phyloP scores from a whole-genome alignment of 2,888 invertebrate species.

The Metopia argyrocephala region DNA sequence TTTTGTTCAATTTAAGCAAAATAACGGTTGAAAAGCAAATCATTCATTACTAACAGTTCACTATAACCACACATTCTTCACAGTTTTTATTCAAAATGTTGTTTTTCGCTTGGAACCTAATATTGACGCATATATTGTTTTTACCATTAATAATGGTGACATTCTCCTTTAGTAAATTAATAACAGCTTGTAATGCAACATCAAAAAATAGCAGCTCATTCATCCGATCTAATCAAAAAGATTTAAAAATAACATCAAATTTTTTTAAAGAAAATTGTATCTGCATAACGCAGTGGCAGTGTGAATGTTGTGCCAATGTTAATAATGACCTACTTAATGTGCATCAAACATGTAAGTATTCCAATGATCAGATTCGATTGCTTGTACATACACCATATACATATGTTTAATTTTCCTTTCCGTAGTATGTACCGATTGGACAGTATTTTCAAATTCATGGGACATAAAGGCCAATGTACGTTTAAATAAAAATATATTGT shows the following conservation, averaged over 20 bases:
- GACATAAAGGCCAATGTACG: slow-evolving; percentile 57
- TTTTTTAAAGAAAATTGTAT: slow-evolving; percentile 55
- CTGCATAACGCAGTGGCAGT: slow-evolving; percentile 54
- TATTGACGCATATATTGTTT: background rate
- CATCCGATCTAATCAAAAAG: background rate
- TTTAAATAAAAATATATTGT: slow-evolving; percentile 57
- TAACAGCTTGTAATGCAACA: background rate
- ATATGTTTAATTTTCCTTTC: background rate
- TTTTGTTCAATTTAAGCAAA: slow-evolving; percentile 30
- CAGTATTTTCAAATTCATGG: slow-evolving; percentile 42
- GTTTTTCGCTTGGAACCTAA: slow-evolving; percentile 17
- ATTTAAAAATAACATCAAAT: slow-evolving; percentile 35
- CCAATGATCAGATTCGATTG: background rate
- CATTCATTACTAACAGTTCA: slow-evolving; percentile 30
- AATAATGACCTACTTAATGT: slow-evolving; percentile 57
- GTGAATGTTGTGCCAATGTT: slow-evolving; percentile 59
- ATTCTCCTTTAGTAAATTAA: slow-evolving; percentile 1
- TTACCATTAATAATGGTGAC: background rate
- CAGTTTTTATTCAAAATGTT: slow-evolving; percentile 18
- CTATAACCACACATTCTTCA: slow-evolving; percentile 21
- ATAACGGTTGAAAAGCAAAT: slow-evolving; percentile 18
- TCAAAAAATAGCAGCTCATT: background rate
- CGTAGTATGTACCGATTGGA: slow-evolving; percentile 61
- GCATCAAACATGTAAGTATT: slow-evolving; percentile 57
- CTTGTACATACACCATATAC: background rate